Evolutionary conservation across 2,113 vertebrate species (phyloP), one percentile per base, ranked within the genome.

Genomic region (Prionailurus viverrinus): DNA sequence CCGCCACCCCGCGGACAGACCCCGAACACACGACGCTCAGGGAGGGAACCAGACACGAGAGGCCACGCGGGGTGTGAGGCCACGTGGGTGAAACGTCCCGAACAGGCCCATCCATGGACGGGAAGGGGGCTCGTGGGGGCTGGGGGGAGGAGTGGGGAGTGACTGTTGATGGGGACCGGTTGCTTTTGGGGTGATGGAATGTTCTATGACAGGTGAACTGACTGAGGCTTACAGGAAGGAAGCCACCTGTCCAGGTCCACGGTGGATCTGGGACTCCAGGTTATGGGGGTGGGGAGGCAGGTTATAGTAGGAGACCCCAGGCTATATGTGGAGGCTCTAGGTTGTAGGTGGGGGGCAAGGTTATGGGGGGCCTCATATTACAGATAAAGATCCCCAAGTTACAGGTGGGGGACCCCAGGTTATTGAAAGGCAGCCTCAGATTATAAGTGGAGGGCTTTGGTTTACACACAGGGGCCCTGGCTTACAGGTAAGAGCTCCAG

Each of bases 101-200:
- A 76, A n/a, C 39, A 61, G 51, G 78, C n/a, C 21, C 12, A 13
- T 51, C 51, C 25, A 3, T 5, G 61, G 51, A 39, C 8, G 1
- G 33, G 10, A 36, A 10, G 11, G 31, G 36, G 31, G 19, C 27
- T 66, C 5, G 0, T 48, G 13, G 63, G 9, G 68, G 63, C 36
- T 84, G 23, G 21, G 39, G 16, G 39, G 39, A 13, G 33, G 14
- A 9, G 0, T 4, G 5, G 25, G 21, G n/a, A 5, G 1, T 9
- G 33, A 25, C 18, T 61, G 63, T 31, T 29, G 14, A 36, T 13
- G 12, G 33, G 13, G 12, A 11, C 0, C 1, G 25, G 31, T 11
- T 58, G 14, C 33, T 13, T 71, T 88, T 1, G 39, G 51, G 23
- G 74, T 31, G 31, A 31, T 29, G 13, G 8, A 39, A 51, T 39